Evolutionary conservation across 2,888 invertebrate genomes (phyloP).

Genomic region (Eledone cirrhosa): DNA sequence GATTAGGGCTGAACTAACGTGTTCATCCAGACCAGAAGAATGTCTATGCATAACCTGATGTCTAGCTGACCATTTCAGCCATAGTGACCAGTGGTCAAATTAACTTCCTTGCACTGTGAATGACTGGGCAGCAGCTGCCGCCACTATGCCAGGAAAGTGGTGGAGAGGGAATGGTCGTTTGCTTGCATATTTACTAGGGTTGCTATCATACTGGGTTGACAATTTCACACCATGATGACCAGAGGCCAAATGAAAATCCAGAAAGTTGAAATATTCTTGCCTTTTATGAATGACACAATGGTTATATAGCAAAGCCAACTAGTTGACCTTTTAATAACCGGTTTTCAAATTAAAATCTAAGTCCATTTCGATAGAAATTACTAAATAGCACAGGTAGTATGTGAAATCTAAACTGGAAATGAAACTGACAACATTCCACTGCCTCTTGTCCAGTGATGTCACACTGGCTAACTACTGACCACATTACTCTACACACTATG

Average conservation of each 20-base stretch:
- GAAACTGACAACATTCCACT: background rate
- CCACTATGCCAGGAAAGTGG: background rate
- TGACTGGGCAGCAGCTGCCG: conserved; percentile 27
- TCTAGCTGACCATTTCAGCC: conserved; percentile 28
- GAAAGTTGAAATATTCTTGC: conserved; percentile 7
- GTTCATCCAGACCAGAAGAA: conserved; percentile 27
- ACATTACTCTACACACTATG: conserved; percentile 19
- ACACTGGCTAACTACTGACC: conserved; percentile 17
- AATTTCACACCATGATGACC: conserved; percentile 26
- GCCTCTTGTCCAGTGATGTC: conserved; percentile 22
- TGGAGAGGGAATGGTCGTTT: background rate
- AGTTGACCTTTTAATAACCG: conserved; percentile 20
- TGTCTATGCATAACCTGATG: conserved; percentile 26
- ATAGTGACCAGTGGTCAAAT: conserved; percentile 27
- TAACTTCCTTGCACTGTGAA: conserved; percentile 27
- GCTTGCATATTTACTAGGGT: conserved; percentile 9
- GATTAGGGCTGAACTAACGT: conserved; percentile 16
- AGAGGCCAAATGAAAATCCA: conserved; percentile 23
- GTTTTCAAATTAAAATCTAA: conserved; percentile 26
- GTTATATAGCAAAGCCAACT: conserved; percentile 19
- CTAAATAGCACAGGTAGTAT: conserved; percentile 13
- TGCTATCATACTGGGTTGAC: conserved; percentile 26
- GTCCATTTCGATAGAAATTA: background rate
- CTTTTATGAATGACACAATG: conserved; percentile 22
- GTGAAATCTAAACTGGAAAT: background rate